These are phyloP conservation scores for Elephantulus edwardii DNA, from an alignment of 2,113 vertebrate species.

Conservation along the genomic window DNA sequence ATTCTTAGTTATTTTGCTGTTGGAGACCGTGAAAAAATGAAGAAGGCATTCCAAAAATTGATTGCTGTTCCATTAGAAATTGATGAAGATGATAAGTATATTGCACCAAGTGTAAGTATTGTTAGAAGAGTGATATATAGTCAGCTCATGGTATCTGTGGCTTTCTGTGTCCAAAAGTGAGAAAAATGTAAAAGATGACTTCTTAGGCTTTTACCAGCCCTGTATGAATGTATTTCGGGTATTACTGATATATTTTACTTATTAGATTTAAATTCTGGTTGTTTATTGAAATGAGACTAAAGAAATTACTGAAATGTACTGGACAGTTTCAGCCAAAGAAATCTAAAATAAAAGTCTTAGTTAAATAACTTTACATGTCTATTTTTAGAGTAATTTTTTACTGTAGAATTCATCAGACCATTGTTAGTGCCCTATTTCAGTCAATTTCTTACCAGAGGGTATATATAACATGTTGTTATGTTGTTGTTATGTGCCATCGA, in stretches of 20 bases:
- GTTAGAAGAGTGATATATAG: background rate
- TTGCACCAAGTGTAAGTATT: slow-evolving; percentile 90
- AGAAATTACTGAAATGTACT: slow-evolving; percentile 23
- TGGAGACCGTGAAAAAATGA: slow-evolving; percentile 95
- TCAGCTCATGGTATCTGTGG: background rate
- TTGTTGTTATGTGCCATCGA: no score
- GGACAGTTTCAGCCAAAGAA: slow-evolving; percentile 6
- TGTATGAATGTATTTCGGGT: background rate
- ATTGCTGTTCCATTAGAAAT: slow-evolving; percentile 92
- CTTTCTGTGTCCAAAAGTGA: slow-evolving; percentile 25
- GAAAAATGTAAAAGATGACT: background rate
- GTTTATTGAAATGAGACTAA: background rate
- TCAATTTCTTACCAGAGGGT: background rate
- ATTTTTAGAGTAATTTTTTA: background rate
- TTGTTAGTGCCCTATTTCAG: background rate
- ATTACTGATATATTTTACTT: slow-evolving; percentile 13
- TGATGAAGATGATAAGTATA: slow-evolving; percentile 95
- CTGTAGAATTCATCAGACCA: background rate
- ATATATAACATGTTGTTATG: background rate
- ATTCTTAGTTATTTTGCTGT: slow-evolving; percentile 94
- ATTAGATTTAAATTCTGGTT: background rate
- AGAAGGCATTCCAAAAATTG: slow-evolving; percentile 96
- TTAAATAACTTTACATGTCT: background rate
- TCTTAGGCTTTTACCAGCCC: background rate
- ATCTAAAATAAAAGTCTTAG: background rate